Base-by-base conservation (phyloP, 2,797 vertebrate species). In the Syndactyla subalaris region DNA sequence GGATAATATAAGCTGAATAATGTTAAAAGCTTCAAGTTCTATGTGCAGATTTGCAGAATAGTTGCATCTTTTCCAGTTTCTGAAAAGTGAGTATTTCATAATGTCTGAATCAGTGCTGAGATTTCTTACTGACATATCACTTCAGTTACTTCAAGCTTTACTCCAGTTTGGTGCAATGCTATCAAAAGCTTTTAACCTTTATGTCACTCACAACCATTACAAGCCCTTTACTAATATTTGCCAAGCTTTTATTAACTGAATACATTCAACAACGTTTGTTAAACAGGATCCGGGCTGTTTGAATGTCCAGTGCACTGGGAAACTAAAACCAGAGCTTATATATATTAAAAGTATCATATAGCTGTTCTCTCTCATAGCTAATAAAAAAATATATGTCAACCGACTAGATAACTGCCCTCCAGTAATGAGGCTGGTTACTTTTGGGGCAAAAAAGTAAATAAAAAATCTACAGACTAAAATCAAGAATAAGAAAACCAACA, bases 191-290 rank as follows among this genome's bases (percentile, higher is more conserved):
- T 96, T 94, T 89, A 95, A 92, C 71, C 89, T 95, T 94, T 82
- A 41, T 95, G 88, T 89, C 72, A 54, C 66, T 91, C 94, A 48
- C 84, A 96, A 52, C 72, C 41, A 88, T 87, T 96, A 94, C 90
- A 96, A 95, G 80, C 62, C 80, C 78, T 96, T 96, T 94, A 81
- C 94, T 92, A 97, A 95, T 95, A 94, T 96, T 97, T 97, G 75
- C 81, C 38, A 92, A 96, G 88, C 81, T 94, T 96, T 95, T 96
- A 96, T 95, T 93, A 93, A 75, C 75, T 75, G 89, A 94, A 95
- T 90, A 85, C 67, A 34, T 85, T 88, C 78, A 92, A 89, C 92
- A 88, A 10, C 67, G 75, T 95, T 97, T 96, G 89, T 63, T 95
- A 91, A 95, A 86, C 94, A 83, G 77, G 70, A 88, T 81, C 74